phyloP scores from a whole-genome alignment of 2,888 invertebrate species.

The Pimpla rufipes region DNA sequence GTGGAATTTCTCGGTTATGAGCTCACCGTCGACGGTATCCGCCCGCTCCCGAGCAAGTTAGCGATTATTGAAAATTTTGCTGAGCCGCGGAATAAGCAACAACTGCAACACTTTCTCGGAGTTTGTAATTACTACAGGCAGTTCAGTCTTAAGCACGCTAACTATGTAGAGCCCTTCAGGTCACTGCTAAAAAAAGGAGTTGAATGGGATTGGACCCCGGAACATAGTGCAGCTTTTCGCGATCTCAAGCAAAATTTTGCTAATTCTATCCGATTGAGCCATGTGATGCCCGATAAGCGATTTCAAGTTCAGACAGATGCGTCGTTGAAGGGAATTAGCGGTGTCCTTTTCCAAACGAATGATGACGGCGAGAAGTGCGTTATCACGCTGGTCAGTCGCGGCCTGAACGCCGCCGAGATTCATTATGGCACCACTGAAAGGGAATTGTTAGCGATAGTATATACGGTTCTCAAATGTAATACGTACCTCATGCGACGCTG shows the following conservation, averaged over 20 bases:
- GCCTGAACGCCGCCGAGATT: slow-evolving; percentile 63
- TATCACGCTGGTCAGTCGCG: slow-evolving; percentile 71
- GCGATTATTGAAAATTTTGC: slow-evolving; percentile 67
- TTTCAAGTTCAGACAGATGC: too few relatives aligned
- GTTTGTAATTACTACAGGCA: slow-evolving; percentile 49
- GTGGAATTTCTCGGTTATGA: slow-evolving; percentile 71
- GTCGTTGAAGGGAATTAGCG: slow-evolving; percentile 60
- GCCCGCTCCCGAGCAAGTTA: slow-evolving; percentile 38
- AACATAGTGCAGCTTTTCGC: slow-evolving; percentile 56
- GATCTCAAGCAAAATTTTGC: slow-evolving; percentile 50
- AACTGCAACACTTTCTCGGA: slow-evolving; percentile 67
- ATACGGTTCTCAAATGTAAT: slow-evolving; percentile 43
- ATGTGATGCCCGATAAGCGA: too few relatives aligned
- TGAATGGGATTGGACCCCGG: slow-evolving; percentile 57
- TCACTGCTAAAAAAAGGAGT: slow-evolving; percentile 43
- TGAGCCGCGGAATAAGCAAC: slow-evolving; percentile 73
- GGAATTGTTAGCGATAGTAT: slow-evolving; percentile 67
- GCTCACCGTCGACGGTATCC: slow-evolving; percentile 44
- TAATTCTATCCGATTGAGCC: slow-evolving; percentile 54
- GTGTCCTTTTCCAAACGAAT: slow-evolving; percentile 65
- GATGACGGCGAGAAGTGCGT: slow-evolving; percentile 54
- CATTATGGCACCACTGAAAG: slow-evolving; percentile 73
- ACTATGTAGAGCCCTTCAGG: too few relatives aligned
- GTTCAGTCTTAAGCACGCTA: slow-evolving; percentile 21
- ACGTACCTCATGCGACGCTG: slow-evolving; percentile 25